A percentile compares a stretch with the other conserved stretches of the same genome.
Conservation (phyloP, 2,888 invertebrate genomes). For the Pheosia gnoma region DNA sequence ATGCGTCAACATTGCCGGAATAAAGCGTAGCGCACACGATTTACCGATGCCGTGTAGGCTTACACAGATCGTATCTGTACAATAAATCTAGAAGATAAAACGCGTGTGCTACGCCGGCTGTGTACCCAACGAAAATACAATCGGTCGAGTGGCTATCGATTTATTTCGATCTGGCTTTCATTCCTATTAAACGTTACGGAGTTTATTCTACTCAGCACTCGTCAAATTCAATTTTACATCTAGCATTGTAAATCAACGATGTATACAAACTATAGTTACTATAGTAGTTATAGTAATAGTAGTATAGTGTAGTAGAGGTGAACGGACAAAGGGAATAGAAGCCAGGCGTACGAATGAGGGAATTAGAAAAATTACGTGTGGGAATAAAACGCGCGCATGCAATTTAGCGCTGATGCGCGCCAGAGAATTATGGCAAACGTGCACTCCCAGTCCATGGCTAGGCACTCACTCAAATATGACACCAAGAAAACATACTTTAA, state of each 20-base stretch:
- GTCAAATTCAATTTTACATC: slow-evolving; percentile 29
- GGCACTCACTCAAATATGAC: slow-evolving; percentile 8
- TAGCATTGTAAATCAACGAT: slow-evolving; percentile 26
- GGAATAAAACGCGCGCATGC: slow-evolving; percentile 60
- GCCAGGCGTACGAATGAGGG: slow-evolving; percentile 52
- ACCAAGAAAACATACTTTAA: too few species aligned
- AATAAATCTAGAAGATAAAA: slow-evolving; percentile 79
- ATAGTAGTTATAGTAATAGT: slow-evolving; percentile 11
- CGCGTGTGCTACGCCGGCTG: slow-evolving; percentile 46
- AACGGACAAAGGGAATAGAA: slow-evolving; percentile 56
- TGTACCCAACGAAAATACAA: slow-evolving; percentile 58
- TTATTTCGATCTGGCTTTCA: slow-evolving; percentile 50
- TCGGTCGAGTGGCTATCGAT: slow-evolving; percentile 51
- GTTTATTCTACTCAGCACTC: slow-evolving; percentile 43
- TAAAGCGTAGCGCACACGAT: slow-evolving; percentile 62
- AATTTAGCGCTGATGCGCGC: slow-evolving; percentile 65
- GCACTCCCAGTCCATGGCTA: slow-evolving; percentile 64
- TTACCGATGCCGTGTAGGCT: slow-evolving; percentile 62
- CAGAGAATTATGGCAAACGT: slow-evolving; percentile 75
- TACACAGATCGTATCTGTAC: slow-evolving; percentile 73
- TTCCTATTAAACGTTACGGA: slow-evolving; percentile 49
- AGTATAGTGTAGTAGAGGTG: slow-evolving; percentile 40
- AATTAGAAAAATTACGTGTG: slow-evolving; percentile 79
- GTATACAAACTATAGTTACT: slow-evolving; percentile 23
- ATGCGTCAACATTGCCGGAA: slow-evolving; percentile 45